Percentiles rank a stretch among this genome's conserved stretches.
These are phyloP conservation scores for Leucoraja erinaceus DNA, from an alignment of 2,113 vertebrate genomes.

Conservation along the genomic window DNA sequence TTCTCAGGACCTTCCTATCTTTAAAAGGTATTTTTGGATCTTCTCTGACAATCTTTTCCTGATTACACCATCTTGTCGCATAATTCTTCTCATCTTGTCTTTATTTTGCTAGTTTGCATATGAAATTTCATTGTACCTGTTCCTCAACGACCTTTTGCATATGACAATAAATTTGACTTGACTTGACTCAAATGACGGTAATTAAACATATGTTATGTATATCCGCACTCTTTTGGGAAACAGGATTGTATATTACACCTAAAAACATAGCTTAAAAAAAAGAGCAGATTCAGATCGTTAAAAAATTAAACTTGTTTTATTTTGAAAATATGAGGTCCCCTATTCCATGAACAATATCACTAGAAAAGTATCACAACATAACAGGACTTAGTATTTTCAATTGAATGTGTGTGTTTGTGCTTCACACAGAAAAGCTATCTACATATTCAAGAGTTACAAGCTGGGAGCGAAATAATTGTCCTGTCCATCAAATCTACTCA, in stretches of 20 bases:
- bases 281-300: neutral
- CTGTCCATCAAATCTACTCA: neutral
- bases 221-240: neutral
- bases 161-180: no score
- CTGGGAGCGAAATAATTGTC: neutral
- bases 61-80: no score
- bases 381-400: neutral
- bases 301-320: neutral
- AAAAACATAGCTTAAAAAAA: neutral
- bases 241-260: neutral
- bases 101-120: neutral
- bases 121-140: neutral
- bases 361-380: neutral
- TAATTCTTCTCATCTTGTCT: neutral
- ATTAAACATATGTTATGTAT: neutral
- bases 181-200: no score
- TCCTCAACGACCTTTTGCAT: no score
- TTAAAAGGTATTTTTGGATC: no score
- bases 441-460: neutral
- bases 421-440: neutral
- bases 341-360: neutral
- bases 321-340: neutral
- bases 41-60: no score
- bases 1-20: neutral
- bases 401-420: neutral